phyloP scores from a whole-genome alignment of 2,888 invertebrate species.

The Spialia ferax region DNA sequence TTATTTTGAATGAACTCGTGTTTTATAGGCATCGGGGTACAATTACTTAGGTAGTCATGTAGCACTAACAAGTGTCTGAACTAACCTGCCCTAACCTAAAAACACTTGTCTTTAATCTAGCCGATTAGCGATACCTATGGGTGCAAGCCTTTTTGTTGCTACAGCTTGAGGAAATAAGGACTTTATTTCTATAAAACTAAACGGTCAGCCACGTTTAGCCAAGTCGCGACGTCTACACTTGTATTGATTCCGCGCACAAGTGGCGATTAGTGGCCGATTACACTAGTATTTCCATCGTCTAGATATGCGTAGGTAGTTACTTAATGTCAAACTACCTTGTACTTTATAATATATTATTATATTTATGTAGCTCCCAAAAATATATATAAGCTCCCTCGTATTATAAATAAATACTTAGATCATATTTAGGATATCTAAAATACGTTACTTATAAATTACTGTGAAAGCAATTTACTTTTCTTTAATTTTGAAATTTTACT shows the following conservation, averaged over 20 bases:
- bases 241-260: conserved; percentile 57
- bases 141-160: conserved; percentile 25
- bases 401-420: too few relatives aligned
- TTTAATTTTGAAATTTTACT: too few relatives aligned
- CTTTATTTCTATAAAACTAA: conserved; percentile 41
- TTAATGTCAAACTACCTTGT: too few relatives aligned
- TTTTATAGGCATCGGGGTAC: not conserved
- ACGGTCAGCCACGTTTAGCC: conserved; percentile 59
- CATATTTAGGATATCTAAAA: too few relatives aligned
- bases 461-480: too few relatives aligned
- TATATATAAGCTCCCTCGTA: too few relatives aligned
- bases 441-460: too few relatives aligned
- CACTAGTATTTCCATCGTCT: conserved; percentile 17
- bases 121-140: conserved; percentile 18
- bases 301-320: conserved; percentile 11
- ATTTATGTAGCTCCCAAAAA: too few relatives aligned
- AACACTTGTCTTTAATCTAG: conserved; percentile 35
- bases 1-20: not conserved
- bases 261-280: conserved; percentile 39
- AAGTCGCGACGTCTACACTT: conserved; percentile 64
- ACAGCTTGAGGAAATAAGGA: conserved; percentile 42
- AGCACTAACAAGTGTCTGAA: conserved; percentile 16
- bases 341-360: too few relatives aligned
- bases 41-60: not conserved
- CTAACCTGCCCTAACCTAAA: conserved; percentile 37